phyloP scores from a whole-genome alignment of 2,888 invertebrate species.

The Xanthorhoe designata region DNA sequence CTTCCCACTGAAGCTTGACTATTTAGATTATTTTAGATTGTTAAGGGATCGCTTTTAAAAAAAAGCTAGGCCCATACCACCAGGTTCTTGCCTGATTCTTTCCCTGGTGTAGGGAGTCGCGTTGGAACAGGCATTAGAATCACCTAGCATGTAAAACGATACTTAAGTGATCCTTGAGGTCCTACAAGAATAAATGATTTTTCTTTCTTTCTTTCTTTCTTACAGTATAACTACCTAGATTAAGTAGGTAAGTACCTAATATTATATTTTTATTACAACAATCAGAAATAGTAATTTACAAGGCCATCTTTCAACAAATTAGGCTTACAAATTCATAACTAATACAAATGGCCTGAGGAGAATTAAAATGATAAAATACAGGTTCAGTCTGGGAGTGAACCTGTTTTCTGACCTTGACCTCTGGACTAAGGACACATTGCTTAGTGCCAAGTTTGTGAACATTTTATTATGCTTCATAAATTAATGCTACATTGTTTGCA shows the following conservation, averaged over 20 bases:
- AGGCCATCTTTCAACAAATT: conserved; percentile 2
- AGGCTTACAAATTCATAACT: not conserved
- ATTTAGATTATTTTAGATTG: too few species aligned
- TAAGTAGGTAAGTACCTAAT: not conserved
- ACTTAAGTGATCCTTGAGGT: too few species aligned
- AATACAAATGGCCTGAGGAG: conserved; percentile 1
- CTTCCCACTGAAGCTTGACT: too few species aligned
- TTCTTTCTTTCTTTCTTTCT: too few species aligned
- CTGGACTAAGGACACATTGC: conserved; percentile 28
- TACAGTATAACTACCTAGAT: too few species aligned
- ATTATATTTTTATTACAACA: not conserved
- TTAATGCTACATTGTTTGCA: not conserved
- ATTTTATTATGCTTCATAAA: conserved; percentile 9
- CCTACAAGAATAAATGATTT: too few species aligned
- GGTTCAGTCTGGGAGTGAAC: conserved; percentile 30
- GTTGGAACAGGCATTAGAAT: too few species aligned
- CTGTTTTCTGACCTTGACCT: conserved; percentile 42
- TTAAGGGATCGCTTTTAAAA: too few species aligned
- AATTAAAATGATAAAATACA: conserved; percentile 17
- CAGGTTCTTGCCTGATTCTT: too few species aligned
- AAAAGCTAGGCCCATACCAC: too few species aligned
- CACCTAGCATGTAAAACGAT: too few species aligned
- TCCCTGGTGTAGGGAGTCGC: too few species aligned
- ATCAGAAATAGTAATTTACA: not conserved
- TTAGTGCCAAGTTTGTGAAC: conserved; percentile 10